Conservation (phyloP, 2,888 invertebrate genomes). For the Drosophila ezoana region DNA sequence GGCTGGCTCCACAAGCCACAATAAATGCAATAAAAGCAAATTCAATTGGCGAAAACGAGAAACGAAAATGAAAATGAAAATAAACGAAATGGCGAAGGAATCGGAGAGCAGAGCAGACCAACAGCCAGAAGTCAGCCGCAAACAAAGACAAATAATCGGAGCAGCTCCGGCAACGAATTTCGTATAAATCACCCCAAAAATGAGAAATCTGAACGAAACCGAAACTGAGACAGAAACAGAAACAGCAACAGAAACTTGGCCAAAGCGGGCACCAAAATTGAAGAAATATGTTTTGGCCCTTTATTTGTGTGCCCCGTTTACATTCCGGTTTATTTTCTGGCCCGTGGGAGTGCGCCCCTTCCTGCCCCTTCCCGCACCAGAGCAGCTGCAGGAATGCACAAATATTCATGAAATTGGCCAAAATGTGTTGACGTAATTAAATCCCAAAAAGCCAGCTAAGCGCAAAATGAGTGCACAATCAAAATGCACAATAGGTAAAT, state of each 20-base stretch:
- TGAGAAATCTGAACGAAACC: conserved; percentile 35
- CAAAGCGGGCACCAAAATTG: conserved; percentile 14
- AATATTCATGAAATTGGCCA: conserved; percentile 44
- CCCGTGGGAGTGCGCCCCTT: background rate
- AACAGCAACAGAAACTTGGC: conserved; percentile 10
- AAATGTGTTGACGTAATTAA: conserved; percentile 41
- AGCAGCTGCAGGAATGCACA: conserved; percentile 1
- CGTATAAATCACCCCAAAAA: conserved; percentile 73
- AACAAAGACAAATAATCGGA: conserved; percentile 68
- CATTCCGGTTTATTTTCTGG: conserved; percentile 51
- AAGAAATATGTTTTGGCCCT: conserved; percentile 48
- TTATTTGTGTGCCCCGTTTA: conserved; percentile 50
- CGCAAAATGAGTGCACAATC: conserved; percentile 6
- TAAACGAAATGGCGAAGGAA: conserved; percentile 3
- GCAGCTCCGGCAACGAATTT: conserved; percentile 49
- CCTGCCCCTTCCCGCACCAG: too few species aligned
- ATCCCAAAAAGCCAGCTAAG: background rate
- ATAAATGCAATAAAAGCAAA: conserved; percentile 79
- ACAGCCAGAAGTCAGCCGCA: conserved; percentile 40
- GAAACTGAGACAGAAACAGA: conserved; percentile 4
- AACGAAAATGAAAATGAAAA: conserved; percentile 26
- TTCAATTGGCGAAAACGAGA: conserved; percentile 66
- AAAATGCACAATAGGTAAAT: conserved; percentile 12
- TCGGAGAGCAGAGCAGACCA: conserved; percentile 10
- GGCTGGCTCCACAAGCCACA: conserved; percentile 47